Evolutionary conservation across 2,113 vertebrate genomes (phyloP), one percentile per base, ranked within the genome.

Genomic region (Heloderma charlesbogerti): DNA sequence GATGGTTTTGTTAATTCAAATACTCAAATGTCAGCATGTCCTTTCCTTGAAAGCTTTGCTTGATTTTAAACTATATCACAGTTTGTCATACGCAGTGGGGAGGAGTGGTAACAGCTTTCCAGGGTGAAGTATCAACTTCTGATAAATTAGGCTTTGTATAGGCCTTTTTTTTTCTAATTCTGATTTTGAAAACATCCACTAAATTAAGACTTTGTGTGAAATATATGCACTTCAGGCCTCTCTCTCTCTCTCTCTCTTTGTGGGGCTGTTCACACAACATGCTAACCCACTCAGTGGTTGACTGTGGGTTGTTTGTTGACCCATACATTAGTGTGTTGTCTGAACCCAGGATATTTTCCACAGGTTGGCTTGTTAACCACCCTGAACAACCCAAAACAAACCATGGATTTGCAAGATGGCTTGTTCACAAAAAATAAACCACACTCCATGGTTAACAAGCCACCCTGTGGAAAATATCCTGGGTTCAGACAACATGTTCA

Each of bases 1-100:
- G n/a, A 72, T 74, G 80, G 67, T 40, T 89, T 82, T 89, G 80
- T 45, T 83, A 89, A 89, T 74, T 74, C 71, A 89, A 83, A 83
- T 45, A 83, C 72, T 74, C 54, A 57, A 83, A 43, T 63, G 69
- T 60, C 88, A 83, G 88, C 88, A 84, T 83, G 88, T 60, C 74
- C 29, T 89, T 72, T 43, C 18, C 48, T 43, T n/a, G 48, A 63
- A 83, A 83, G 69, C 88, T 74, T 72, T 60, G 34, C 67, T 34
- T 89, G 79, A 72, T 83, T 89, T 34, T 89, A 89, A 81, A 89
- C 45, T 82, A 81, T 34, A 89, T 71, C 27, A 83, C 67, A 22
- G n/a, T 89, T 83, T 89, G 40, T 45, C 60, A 82, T 74, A 34
- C 80, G 22, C 69, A 74, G 51, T 37, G 15, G 80, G 88, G 79